Conservation (phyloP, 2,113 vertebrate species). For the Jacana jacana region DNA sequence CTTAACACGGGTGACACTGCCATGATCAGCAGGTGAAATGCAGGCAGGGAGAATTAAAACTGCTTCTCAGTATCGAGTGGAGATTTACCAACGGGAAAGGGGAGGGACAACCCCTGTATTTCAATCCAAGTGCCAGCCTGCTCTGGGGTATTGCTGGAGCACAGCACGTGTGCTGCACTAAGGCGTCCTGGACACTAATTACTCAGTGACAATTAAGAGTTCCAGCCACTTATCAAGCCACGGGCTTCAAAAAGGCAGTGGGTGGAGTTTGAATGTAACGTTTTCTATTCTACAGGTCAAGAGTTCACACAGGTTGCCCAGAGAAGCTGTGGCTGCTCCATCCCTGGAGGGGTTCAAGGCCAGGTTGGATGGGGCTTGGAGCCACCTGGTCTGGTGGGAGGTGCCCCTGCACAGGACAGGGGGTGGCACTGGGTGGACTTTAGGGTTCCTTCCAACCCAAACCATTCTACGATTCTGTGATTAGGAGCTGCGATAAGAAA, state of each 20-base stretch:
- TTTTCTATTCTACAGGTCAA: not conserved
- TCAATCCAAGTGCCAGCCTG: not conserved
- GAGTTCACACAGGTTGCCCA: fast-evolving
- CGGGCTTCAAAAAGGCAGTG: not conserved
- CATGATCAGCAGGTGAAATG: not conserved
- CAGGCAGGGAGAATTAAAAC: not conserved
- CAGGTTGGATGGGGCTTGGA: no score
- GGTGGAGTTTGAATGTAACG: not conserved
- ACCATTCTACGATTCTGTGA: no score
- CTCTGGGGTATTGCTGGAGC: not conserved
- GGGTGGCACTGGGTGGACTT: no score
- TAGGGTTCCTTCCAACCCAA: no score
- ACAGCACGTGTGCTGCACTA: not conserved
- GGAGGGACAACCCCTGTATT: not conserved
- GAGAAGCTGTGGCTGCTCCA: no score
- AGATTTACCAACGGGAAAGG: not conserved
- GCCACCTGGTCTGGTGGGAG: no score
- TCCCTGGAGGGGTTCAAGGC: no score
- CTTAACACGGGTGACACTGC: not conserved
- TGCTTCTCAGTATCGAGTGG: not conserved
- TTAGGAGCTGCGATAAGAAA: not conserved
- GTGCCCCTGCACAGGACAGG: no score
- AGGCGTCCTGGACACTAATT: not conserved
- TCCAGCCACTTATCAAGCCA: not conserved
- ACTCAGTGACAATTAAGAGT: not conserved